Percentiles rank a stretch among this genome's conserved stretches.
Evolutionary conservation across 2,113 vertebrate genomes (phyloP).

Genomic region (Gorsachius goisagi): DNA sequence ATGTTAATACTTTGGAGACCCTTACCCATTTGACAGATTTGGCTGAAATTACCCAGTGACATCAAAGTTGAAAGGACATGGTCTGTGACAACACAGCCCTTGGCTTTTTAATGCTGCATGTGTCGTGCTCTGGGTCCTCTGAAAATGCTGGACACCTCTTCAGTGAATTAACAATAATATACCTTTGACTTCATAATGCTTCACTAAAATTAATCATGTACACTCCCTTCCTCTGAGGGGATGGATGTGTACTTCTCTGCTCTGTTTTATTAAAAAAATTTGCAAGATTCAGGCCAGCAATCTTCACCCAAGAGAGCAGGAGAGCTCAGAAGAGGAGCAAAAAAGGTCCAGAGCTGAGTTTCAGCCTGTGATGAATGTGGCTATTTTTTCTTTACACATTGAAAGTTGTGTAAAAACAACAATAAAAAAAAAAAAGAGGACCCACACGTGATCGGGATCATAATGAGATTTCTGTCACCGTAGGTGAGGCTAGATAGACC

Average conservation of each 20-base stretch:
- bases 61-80: not conserved
- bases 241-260: not conserved
- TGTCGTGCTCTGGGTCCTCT: not conserved
- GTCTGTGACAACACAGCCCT: not conserved
- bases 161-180: not conserved
- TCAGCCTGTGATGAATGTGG: not conserved
- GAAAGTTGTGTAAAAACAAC: not conserved
- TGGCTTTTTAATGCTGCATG: not conserved
- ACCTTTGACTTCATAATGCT: not conserved
- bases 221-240: not conserved
- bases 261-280: not conserved
- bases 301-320: not conserved
- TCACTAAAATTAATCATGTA: not conserved
- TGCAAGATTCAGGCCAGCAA: not conserved
- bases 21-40: not conserved
- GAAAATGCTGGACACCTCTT: not conserved
- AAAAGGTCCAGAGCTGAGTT: not conserved
- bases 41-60: not conserved
- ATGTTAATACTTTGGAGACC: not conserved
- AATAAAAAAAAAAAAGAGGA: not conserved
- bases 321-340: not conserved
- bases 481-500: not conserved
- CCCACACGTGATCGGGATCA: fast-evolving
- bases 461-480: not conserved
- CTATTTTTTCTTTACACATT: not conserved